Evolutionary conservation across 2,888 invertebrate species (phyloP).

Genomic region (Apeira syringaria): DNA sequence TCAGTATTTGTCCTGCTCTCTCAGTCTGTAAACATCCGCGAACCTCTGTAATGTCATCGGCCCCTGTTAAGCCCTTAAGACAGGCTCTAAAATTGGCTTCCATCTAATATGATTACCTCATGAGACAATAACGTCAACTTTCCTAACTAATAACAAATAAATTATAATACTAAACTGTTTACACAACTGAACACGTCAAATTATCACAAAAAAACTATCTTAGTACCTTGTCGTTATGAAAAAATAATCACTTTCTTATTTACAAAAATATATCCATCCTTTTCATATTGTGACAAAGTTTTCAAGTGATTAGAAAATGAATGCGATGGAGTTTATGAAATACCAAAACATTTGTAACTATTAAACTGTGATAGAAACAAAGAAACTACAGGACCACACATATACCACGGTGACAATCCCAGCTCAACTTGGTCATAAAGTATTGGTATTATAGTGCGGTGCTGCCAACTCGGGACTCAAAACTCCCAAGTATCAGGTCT

Average conservation of each 20-base stretch:
- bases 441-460: slow-evolving; percentile 2
- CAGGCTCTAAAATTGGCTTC: slow-evolving; percentile 13
- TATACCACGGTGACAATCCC: slow-evolving; percentile 5
- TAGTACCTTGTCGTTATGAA: slow-evolving; percentile 4
- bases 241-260: not conserved
- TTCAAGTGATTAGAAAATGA: not conserved
- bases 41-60: no score
- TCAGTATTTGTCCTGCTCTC: no score
- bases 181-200: not conserved
- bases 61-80: no score
- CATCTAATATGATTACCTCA: slow-evolving; percentile 17
- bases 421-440: slow-evolving; percentile 11
- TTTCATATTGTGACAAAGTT: not conserved
- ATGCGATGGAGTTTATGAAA: slow-evolving; percentile 1
- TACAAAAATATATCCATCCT: no score
- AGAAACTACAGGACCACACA: slow-evolving; percentile 29
- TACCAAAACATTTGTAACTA: slow-evolving; percentile 16
- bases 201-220: not conserved
- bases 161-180: slow-evolving; percentile 14
- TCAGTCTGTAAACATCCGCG: no score
- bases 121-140: slow-evolving; percentile 27
- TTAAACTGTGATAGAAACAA: slow-evolving; percentile 31
- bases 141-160: slow-evolving; percentile 22
- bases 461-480: not conserved
- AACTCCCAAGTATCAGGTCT: no score